phyloP scores from a whole-genome alignment of 2,797 vertebrate species.

The Heteromormyrus szaboi region DNA sequence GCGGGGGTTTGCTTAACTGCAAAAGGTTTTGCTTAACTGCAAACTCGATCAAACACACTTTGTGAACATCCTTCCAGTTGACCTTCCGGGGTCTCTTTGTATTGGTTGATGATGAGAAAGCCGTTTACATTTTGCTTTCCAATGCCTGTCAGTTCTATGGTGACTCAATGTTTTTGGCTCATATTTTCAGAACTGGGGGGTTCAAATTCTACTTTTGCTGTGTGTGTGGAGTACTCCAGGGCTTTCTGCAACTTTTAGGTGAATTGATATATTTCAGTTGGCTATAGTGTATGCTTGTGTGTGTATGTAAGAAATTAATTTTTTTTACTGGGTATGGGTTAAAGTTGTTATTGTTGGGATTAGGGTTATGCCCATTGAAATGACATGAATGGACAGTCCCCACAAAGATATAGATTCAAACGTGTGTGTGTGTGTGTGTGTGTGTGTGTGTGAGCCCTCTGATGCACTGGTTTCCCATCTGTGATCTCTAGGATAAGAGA shows the following conservation, averaged over 20 bases:
- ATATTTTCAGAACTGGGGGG: not conserved
- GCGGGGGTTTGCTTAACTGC: not conserved
- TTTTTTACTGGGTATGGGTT: too few species aligned
- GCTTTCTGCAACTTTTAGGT: not conserved
- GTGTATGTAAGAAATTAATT: not conserved
- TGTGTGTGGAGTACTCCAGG: not conserved
- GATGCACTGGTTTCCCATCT: not conserved
- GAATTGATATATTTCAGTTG: not conserved
- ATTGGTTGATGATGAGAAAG: not conserved
- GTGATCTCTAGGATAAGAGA: not conserved
- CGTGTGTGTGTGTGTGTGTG: too few species aligned
- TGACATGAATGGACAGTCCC: too few species aligned
- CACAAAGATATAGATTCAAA: too few species aligned
- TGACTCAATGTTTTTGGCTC: not conserved
- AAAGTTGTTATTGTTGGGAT: too few species aligned
- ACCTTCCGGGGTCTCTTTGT: not conserved
- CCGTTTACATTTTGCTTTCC: not conserved
- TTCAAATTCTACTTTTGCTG: not conserved
- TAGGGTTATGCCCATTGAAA: too few species aligned
- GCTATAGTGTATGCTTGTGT: not conserved
- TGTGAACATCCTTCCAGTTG: not conserved
- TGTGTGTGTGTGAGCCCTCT: not conserved
- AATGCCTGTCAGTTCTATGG: not conserved
- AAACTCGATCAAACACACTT: not conserved
- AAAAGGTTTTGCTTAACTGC: not conserved